A percentile compares a stretch with the other conserved stretches of the same genome.
These are phyloP conservation scores for Gadus macrocephalus DNA, from an alignment of 2,113 vertebrate genomes.

Conservation along the genomic window DNA sequence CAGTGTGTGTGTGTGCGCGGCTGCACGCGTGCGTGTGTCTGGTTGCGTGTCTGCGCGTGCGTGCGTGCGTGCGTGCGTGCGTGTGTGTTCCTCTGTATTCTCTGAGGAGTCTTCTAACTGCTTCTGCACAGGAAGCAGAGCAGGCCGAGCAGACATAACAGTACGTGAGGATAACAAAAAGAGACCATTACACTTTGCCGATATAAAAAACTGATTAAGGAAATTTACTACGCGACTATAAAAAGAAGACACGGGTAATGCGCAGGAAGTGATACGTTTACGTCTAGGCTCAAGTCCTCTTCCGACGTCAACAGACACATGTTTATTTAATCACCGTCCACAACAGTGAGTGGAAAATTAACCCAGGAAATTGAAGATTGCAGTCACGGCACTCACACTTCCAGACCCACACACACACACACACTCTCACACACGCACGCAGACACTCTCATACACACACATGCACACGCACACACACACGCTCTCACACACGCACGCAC, in stretches of 20 bases:
- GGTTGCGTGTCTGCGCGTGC: too few species aligned
- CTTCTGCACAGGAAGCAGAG: constrained; percentile 15
- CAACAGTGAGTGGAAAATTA: constrained; percentile 7
- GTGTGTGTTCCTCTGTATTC: constrained; percentile 14
- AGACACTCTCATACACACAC: background rate
- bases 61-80: background rate
- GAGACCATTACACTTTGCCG: background rate
- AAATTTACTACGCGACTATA: background rate
- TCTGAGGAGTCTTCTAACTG: constrained; percentile 24
- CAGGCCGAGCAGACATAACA: constrained; percentile 9
- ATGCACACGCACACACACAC: background rate
- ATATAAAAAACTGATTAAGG: too few species aligned
- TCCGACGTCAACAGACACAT: background rate
- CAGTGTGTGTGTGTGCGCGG: too few species aligned
- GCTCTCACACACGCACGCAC: constrained; percentile 1
- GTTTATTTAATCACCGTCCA: background rate
- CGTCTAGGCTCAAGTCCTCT: too few species aligned
- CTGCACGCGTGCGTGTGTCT: too few species aligned
- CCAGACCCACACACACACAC: background rate
- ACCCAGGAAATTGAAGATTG: constrained; percentile 28
- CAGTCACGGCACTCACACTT: background rate
- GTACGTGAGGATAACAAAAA: constrained; percentile 1
- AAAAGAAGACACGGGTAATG: background rate
- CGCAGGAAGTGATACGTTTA: background rate
- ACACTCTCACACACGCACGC: constrained; percentile 10